phyloP scores from a whole-genome alignment of 2,797 vertebrate species.

The Argya squamiceps region DNA sequence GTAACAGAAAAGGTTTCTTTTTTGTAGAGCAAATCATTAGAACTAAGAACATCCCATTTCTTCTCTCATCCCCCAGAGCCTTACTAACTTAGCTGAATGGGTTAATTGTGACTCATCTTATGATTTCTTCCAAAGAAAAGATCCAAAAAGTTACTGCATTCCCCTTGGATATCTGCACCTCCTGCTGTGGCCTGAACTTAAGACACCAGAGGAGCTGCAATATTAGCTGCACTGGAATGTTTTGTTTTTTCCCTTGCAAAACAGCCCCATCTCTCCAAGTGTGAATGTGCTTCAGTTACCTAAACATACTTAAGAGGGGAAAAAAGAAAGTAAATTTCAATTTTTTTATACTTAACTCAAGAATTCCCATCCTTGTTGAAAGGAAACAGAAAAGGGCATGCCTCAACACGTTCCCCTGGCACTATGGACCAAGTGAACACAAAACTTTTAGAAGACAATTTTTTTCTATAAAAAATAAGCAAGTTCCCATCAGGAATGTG shows the following conservation, averaged over 20 bases:
- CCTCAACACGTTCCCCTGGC: background rate
- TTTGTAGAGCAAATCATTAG: background rate
- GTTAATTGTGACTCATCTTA: constrained; percentile 35
- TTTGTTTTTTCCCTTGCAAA: constrained; percentile 62
- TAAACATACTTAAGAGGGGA: background rate
- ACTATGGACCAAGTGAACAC: background rate
- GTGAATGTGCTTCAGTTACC: constrained; percentile 24
- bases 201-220: constrained; percentile 45
- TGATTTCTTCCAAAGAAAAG: constrained; percentile 55
- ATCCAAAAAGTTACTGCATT: constrained; percentile 25
- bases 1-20: background rate
- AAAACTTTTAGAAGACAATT: background rate
- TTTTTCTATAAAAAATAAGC: background rate
- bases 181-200: constrained; percentile 63
- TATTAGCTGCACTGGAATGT: constrained; percentile 57
- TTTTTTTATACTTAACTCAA: background rate
- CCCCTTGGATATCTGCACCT: constrained; percentile 43
- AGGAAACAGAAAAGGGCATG: background rate
- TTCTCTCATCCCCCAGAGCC: background rate
- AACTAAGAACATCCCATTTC: background rate
- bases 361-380: background rate
- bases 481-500: background rate
- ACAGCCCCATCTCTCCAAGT: constrained; percentile 16
- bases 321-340: background rate
- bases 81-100: background rate